phyloP scores from a whole-genome alignment of 2,113 vertebrate species.

The Phasianus colchicus region DNA sequence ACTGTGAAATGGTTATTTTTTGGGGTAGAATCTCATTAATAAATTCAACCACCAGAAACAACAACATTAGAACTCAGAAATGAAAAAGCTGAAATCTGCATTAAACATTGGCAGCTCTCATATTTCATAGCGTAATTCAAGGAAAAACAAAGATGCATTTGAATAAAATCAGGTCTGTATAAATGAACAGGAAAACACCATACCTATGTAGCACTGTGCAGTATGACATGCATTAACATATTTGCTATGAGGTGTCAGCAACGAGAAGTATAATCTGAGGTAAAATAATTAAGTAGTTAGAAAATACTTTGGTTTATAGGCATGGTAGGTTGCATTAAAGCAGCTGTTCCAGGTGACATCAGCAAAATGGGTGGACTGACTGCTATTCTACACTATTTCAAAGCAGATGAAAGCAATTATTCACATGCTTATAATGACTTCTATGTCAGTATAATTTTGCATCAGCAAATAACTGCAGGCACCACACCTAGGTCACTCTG shows the following conservation, averaged over 20 bases:
- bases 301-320: background rate
- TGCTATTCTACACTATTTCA: background rate
- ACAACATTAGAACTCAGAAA: background rate
- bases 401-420: background rate
- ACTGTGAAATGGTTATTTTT: background rate
- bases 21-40: background rate
- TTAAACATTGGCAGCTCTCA: background rate
- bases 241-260: background rate
- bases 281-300: background rate
- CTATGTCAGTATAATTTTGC: background rate
- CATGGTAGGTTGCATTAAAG: background rate
- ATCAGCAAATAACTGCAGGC: background rate
- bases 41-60: background rate
- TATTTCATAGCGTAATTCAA: background rate
- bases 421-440: background rate
- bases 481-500: background rate
- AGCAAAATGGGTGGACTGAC: background rate
- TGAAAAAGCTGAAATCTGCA: background rate
- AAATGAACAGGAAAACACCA: background rate
- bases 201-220: background rate
- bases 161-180: background rate
- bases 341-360: background rate
- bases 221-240: background rate
- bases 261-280: background rate
- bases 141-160: background rate